Base-by-base conservation (phyloP, 2,888 invertebrate species). In the Chymomyza fuscimana region DNA sequence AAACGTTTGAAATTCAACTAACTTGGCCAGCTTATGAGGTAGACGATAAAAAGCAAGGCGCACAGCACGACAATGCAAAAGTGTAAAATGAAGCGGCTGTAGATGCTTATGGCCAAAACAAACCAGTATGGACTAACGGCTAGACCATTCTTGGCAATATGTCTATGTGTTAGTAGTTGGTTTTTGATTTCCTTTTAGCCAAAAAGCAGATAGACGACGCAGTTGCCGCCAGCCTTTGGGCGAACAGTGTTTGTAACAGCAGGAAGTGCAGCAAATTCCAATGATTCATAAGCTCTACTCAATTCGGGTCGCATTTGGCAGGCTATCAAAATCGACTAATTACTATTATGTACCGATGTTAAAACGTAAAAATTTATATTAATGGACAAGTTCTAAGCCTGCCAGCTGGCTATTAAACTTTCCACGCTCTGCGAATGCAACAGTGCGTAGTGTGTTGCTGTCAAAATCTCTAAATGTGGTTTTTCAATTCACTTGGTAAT, bases 1-100 rank as follows among this genome's bases (percentile, higher is more conserved):
- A 82, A 86, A 82, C 89, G 89, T 84, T 81, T 89, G 76, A 82
- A 89, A 88, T 79, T 79, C 86, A 89, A 90, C 90, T 90, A 88
- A 89, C 80, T 65, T 81, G 79, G 67, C 74, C 74, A 81, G 74
- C 79, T 68, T 70, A 67, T 77, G 75, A 63, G 76, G 70, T 77
- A 46, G 62, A 67, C 87, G 84, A 82, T 87, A 81, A 86, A 78
- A 87, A 82, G 82, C 76, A 75, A 46, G 73, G 1, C 58, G 12
- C 19, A 58, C 72, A 67, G 69, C 67, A 72, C 73, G 70, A 65
- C 73, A 78, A 70, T 72, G 71, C 73, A 70, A 63, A 63, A 63
- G 69, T 69, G 63, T 52, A 58, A n/a, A 29, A 40, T 77, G 84
- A 81, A 86, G 84, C 85, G 84, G 84, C 85, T 76, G 46, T 25